Evolutionary conservation across 1,140 invertebrate genomes (phyloP).

Genomic region (Bombus ignitus): DNA sequence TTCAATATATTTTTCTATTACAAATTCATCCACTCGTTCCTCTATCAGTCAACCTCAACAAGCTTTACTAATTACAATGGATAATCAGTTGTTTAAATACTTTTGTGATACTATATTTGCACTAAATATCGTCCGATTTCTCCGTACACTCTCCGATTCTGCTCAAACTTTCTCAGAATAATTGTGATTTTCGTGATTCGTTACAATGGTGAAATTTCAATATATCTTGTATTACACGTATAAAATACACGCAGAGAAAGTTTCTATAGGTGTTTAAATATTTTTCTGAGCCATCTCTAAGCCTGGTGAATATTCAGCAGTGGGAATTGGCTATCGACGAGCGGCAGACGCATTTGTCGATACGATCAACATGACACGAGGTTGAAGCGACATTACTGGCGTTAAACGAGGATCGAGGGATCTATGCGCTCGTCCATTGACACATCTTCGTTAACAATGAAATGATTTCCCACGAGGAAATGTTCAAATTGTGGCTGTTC

Average conservation of each 20-base stretch:
- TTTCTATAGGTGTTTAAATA: background rate
- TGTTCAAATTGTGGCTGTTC: background rate
- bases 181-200: too few species aligned
- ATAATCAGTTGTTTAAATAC: too few species aligned
- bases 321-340: background rate
- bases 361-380: slow-evolving; percentile 12
- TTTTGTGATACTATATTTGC: too few species aligned
- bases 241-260: background rate
- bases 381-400: slow-evolving; percentile 4
- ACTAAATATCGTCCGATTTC: too few species aligned
- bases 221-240: too few species aligned
- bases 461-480: background rate
- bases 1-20: too few species aligned
- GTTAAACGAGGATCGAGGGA: slow-evolving; percentile 38
- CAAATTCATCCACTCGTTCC: too few species aligned
- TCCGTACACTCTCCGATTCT: too few species aligned
- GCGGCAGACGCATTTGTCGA: slow-evolving; percentile 49
- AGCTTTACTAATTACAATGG: too few species aligned
- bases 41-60: too few species aligned
- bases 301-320: slow-evolving; percentile 35
- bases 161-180: too few species aligned
- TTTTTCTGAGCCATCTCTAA: background rate
- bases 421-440: background rate
- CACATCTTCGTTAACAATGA: background rate
- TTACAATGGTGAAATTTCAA: too few species aligned